Percentiles rank a stretch among this genome's conserved stretches.
phyloP scores from a whole-genome alignment of 1,140 invertebrate genomes.

The Trichonephila clavipes region DNA sequence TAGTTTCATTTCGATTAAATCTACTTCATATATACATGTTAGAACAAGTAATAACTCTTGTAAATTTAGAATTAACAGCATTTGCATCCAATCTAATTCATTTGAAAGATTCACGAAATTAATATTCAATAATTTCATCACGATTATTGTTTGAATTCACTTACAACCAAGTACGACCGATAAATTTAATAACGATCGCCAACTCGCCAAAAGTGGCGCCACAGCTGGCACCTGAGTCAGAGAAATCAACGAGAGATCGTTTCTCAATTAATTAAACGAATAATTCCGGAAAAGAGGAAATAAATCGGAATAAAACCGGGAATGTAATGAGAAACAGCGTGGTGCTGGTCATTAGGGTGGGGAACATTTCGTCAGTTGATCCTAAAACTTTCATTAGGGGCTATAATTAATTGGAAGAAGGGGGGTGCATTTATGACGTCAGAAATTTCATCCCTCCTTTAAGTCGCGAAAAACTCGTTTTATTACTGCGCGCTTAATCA shows the following conservation, averaged over 20 bases:
- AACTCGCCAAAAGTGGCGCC: neutral
- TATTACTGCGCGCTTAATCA: neutral
- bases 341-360: neutral
- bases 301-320: slow-evolving; percentile 4
- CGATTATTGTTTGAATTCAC: neutral
- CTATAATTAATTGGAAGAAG: neutral
- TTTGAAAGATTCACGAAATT: neutral
- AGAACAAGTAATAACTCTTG: neutral
- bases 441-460: neutral
- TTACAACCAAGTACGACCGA: neutral
- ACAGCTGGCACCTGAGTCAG: neutral
- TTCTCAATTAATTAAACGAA: slow-evolving; percentile 10
- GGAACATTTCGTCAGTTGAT: neutral
- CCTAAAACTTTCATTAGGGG: neutral
- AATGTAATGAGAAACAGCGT: neutral
- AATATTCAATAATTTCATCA: neutral
- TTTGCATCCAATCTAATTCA: neutral
- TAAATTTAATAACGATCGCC: neutral
- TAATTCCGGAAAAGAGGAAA: neutral
- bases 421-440: neutral
- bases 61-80: neutral
- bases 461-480: neutral
- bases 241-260: neutral
- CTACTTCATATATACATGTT: neutral
- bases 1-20: too few species aligned